Base-by-base conservation (phyloP, 2,888 invertebrate species). In the Galerucella calmariensis region DNA sequence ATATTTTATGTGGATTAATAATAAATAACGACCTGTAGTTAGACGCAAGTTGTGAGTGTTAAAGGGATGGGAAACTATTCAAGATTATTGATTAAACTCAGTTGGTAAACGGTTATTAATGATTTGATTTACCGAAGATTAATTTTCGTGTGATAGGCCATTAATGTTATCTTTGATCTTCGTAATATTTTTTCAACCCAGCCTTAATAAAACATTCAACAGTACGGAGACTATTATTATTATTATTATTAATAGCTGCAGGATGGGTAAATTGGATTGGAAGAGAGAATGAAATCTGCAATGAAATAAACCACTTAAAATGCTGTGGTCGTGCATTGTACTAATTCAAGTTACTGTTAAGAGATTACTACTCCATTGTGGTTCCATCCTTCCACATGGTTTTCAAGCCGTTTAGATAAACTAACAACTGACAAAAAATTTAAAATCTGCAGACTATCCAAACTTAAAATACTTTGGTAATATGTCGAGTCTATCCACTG, bases 21-120 rank as follows among this genome's bases (percentile, higher is more conserved):
- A 65, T 65, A 65, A 65, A 65, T 65, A 46, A 65, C 63, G 35
- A 61, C 63, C 16, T 12, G 48, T 59, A 20, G 46, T 35, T 44
- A 20, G 27, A 24, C 48, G 61, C 9, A 61, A n/a, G 44, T 46
- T 48, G 24, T 14, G 69, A 61, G 69, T 69, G 69, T 69, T 69
- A 69, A 62, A 69, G 69, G 69, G 69, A 51, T 69, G 58, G 58
- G 51, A 69, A 53, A 62, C 20, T 44, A 63, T 53, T 51, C 62
- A 35, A 69, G 69, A 69, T 69, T 69, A 69, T 69, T 69, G 69
- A 69, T 69, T 69, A 69, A 69, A 58, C 46, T 69, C 44, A 16
- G 63, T 41, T 16, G 16, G 63, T 65, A 65, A 65, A 65, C 20
- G 46, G n/a, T 65, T 65, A 65, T 46, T 44, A 65, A 65, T 46